Base-by-base conservation (phyloP, 2,888 invertebrate species). In the Sinodicranocentrus sp. region DNA sequence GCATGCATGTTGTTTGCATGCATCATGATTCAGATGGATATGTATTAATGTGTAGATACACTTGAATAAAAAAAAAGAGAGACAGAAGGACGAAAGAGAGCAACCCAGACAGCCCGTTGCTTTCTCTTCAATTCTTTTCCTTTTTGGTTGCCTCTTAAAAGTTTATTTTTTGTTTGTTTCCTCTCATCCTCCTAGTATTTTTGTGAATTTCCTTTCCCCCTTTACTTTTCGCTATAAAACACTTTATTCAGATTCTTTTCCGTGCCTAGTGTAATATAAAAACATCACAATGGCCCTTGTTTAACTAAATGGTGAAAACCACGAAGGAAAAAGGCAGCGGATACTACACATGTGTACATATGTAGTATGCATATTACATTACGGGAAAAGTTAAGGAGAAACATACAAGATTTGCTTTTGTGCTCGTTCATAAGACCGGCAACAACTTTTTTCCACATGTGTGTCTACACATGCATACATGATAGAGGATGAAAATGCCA, bases 221-320 rank as follows among this genome's bases (percentile, higher is more conserved):
- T 44, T n/a, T 57, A 6, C 57, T 57, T 54, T 17, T 1, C 21
- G 57, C 57, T 57, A 57, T 57, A 72, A 72, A 72, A 28, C n/a
- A 43, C 33, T 54, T 71, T 71, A 72, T 72, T 72, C 72, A 59
- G 59, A 59, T 43, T 72, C 43, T 23, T 54, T 33, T 52, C 13
- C 13, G 10, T 21, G 43, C 3, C 33, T 48, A 6, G 33, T 33
- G 33, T 33, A 33, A 33, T 33, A 33, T 33, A 33, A 33, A 33
- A 33, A 33, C 5, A 6, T 6, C 33, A 33, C 33, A n/a, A 39
- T 39, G 39, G 5, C 39, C 13, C n/a, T 48, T 48, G 48, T 48
- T 48, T 48, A 8, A 52, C 33, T 3, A 33, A 33, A 33, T 33
- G 10, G 33, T 6, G 33, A 33, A 33, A 33, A 3, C 33, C 33